These are phyloP conservation scores for Marmota flaviventris DNA, from an alignment of 2,113 vertebrate genomes.

Conservation along the genomic window DNA sequence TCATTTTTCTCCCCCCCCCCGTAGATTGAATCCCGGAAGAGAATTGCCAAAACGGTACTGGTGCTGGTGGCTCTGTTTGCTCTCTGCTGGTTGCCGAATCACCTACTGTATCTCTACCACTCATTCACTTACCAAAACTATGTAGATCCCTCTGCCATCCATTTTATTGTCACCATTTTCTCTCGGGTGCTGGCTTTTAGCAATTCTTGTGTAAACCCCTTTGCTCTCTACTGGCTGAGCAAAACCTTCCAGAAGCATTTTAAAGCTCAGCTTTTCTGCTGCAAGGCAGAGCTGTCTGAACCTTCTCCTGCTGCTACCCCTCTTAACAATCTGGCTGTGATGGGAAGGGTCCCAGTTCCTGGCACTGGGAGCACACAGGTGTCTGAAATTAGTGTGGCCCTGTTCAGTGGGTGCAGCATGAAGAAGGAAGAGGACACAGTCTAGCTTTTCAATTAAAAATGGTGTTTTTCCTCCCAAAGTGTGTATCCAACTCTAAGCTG, in stretches of 20 bases:
- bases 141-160: conserved; percentile 86
- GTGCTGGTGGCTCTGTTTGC: conserved; percentile 91
- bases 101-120: conserved; percentile 90
- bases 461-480: conserved; percentile 25
- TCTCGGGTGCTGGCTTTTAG: conserved; percentile 90
- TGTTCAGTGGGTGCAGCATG: conserved; percentile 83
- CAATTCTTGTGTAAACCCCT: conserved; percentile 91
- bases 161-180: conserved; percentile 88
- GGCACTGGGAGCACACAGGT: conserved; percentile 80
- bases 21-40: conserved; percentile 91
- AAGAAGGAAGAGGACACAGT: conserved; percentile 88
- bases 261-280: conserved; percentile 89
- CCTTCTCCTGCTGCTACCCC: conserved; percentile 77
- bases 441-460: conserved; percentile 77
- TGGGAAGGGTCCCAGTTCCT: conserved; percentile 76
- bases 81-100: conserved; percentile 92
- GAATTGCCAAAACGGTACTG: conserved; percentile 91
- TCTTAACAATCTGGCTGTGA: conserved; percentile 80
- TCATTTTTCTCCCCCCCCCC: conserved; percentile 68
- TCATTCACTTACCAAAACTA: conserved; percentile 88
- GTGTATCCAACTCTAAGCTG: conserved; percentile 44
- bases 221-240: conserved; percentile 91
- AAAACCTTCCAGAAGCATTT: conserved; percentile 91
- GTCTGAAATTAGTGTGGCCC: conserved; percentile 88
- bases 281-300: conserved; percentile 69